Conservation (phyloP, 2,113 vertebrate genomes). For the Camelus dromedarius region DNA sequence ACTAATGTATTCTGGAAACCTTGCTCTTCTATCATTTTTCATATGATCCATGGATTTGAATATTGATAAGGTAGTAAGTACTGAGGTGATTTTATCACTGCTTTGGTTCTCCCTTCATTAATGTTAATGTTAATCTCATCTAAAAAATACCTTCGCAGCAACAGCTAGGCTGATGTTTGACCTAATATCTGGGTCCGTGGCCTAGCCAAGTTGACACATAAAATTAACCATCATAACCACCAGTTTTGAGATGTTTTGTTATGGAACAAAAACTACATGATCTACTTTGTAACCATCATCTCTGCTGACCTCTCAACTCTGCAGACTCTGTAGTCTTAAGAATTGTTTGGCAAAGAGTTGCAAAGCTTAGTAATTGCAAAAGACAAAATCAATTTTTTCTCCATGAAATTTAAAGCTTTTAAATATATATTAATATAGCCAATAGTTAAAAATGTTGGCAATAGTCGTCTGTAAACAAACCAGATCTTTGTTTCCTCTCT, state of each 20-base stretch:
- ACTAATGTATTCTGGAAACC: not conserved
- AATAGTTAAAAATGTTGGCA: slow-evolving; percentile 3
- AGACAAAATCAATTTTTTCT: not conserved
- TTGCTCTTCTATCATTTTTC: not conserved
- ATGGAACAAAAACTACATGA: not conserved
- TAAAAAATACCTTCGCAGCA: not conserved
- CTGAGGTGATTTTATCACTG: not conserved
- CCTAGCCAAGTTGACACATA: not conserved
- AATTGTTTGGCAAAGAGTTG: not conserved
- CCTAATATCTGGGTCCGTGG: not conserved
- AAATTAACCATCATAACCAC: not conserved
- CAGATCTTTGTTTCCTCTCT: not conserved
- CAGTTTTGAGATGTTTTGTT: not conserved
- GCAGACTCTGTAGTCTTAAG: not conserved
- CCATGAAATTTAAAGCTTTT: not conserved
- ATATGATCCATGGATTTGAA: not conserved
- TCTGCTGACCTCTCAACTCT: not conserved
- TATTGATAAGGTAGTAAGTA: not conserved
- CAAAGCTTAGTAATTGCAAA: not conserved
- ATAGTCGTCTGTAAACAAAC: not conserved
- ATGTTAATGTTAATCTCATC: not conserved
- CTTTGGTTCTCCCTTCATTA: not conserved
- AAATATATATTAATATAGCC: not conserved
- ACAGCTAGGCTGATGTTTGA: not conserved
- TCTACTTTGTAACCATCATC: not conserved